These are phyloP conservation scores for Chloroclystis v-ata DNA, from an alignment of 2,888 invertebrate species.

Conservation along the genomic window DNA sequence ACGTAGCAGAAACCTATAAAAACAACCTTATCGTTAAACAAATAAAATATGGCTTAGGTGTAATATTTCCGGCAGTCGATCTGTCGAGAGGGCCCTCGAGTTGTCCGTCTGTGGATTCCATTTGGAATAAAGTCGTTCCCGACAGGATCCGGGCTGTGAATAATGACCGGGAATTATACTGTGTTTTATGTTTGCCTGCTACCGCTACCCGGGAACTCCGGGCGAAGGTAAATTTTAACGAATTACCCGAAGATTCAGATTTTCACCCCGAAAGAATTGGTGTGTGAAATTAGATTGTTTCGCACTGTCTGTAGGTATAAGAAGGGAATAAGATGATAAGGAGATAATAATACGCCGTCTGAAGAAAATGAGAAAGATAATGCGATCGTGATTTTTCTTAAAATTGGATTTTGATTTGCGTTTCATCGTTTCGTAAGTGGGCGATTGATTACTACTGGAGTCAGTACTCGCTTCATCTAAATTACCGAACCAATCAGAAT, in stretches of 20 bases:
- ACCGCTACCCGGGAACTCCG: constrained; percentile 22
- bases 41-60: constrained; percentile 2
- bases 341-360: constrained; percentile 8
- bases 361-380: constrained; percentile 11
- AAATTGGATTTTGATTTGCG: constrained; percentile 8
- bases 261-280: constrained; percentile 47
- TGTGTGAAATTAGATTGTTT: constrained; percentile 60
- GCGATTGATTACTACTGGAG: background rate
- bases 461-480: too few species aligned
- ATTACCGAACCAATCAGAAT: too few species aligned
- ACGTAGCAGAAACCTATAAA: constrained; percentile 1
- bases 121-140: constrained; percentile 55
- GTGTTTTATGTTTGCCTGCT: constrained; percentile 50
- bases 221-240: constrained; percentile 52
- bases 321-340: constrained; percentile 13
- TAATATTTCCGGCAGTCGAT: constrained; percentile 11
- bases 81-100: constrained; percentile 23
- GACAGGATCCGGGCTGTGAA: constrained; percentile 53
- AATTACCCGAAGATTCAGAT: constrained; percentile 54
- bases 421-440: constrained; percentile 1
- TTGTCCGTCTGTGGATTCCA: constrained; percentile 48
- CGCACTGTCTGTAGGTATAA: constrained; percentile 29
- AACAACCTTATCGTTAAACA: background rate
- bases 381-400: background rate
- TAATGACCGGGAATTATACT: constrained; percentile 61